Conservation (phyloP, 2,113 vertebrate genomes). For the Plecturocebus donacophilus region DNA sequence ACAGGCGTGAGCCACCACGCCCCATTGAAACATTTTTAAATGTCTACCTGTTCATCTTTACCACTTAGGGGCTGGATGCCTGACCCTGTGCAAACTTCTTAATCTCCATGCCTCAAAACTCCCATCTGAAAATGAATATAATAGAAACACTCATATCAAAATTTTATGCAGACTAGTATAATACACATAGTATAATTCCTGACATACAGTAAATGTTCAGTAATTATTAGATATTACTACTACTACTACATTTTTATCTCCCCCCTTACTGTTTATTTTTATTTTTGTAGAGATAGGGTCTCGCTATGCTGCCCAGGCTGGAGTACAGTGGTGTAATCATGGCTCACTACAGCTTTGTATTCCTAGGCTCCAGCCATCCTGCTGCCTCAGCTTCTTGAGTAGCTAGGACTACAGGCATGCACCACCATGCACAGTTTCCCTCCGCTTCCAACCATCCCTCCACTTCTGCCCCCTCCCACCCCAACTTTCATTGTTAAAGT, state of each 20-base stretch:
- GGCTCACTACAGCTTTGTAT: too few species aligned
- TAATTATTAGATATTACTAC: background rate
- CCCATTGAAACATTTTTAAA: background rate
- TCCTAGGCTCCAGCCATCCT: too few species aligned
- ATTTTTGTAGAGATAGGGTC: too few species aligned
- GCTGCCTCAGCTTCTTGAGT: too few species aligned
- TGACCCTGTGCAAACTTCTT: too few species aligned
- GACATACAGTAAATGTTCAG: background rate
- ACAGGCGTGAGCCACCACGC: fast-evolving
- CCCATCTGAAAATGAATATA: background rate
- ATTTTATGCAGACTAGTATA: background rate
- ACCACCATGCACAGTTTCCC: too few species aligned
- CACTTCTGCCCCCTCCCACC: background rate
- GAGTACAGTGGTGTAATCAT: too few species aligned
- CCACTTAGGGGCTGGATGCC: background rate
- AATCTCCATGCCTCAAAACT: background rate
- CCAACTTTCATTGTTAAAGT: background rate
- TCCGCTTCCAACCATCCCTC: background rate
- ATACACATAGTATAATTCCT: background rate
- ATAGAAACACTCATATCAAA: background rate
- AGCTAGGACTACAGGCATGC: too few species aligned
- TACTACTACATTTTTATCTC: background rate
- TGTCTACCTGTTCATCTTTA: background rate
- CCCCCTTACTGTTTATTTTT: too few species aligned
- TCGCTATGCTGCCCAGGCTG: too few species aligned